Evolutionary conservation across 2,797 vertebrate genomes (phyloP).

Genomic region (Pempheris klunzingeri): DNA sequence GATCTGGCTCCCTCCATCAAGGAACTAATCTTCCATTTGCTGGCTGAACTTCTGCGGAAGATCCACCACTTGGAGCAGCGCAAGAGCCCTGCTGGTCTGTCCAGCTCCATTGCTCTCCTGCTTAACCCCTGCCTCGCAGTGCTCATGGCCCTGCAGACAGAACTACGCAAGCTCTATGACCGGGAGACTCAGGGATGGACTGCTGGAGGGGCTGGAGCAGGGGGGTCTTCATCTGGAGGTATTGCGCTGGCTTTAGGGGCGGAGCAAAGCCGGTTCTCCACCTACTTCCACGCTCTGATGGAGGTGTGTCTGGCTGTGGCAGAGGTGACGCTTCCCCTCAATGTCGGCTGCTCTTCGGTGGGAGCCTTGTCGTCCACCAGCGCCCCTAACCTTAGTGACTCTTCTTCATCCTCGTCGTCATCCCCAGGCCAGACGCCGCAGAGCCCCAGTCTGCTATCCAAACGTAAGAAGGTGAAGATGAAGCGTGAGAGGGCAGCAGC

Average conservation of each 20-base stretch:
- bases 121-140: slow-evolving; percentile 97
- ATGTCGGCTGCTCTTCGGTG: slow-evolving; percentile 89
- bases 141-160: slow-evolving; percentile 96
- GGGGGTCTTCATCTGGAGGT: slow-evolving; percentile 83
- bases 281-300: slow-evolving; percentile 97
- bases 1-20: slow-evolving; percentile 95
- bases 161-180: slow-evolving; percentile 95
- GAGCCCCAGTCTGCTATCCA: slow-evolving; percentile 96
- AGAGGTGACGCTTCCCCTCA: slow-evolving; percentile 96
- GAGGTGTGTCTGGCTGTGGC: slow-evolving; percentile 96
- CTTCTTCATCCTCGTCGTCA: slow-evolving; percentile 95
- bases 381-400: slow-evolving; percentile 95
- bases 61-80: slow-evolving; percentile 93
- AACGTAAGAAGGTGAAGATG: slow-evolving; percentile 99
- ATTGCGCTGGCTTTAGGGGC: slow-evolving; percentile 78
- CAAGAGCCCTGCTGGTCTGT: slow-evolving; percentile 90
- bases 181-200: slow-evolving; percentile 96
- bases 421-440: slow-evolving; percentile 97
- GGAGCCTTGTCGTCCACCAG: slow-evolving; percentile 90
- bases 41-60: slow-evolving; percentile 96
- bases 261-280: slow-evolving; percentile 96
- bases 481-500: slow-evolving; percentile 93
- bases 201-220: slow-evolving; percentile 81
- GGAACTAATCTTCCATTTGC: slow-evolving; percentile 93
- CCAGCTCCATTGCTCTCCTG: slow-evolving; percentile 95